Evolutionary conservation across 2,888 invertebrate genomes (phyloP), one percentile per base, ranked within the genome.

Genomic region (Pyralis farinalis): DNA sequence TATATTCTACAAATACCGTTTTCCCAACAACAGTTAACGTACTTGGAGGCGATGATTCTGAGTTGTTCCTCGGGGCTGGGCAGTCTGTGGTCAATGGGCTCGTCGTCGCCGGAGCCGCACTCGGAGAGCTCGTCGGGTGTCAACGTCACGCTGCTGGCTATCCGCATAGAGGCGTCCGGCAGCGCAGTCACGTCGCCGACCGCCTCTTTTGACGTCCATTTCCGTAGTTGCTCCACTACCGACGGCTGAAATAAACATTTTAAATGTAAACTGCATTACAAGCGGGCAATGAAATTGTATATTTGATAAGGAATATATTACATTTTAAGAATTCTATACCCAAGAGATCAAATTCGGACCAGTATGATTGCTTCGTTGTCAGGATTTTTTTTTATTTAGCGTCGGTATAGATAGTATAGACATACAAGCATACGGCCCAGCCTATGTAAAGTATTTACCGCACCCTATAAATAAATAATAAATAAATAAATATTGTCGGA

Each of bases 41-140:
- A 96, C 96, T 94, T 96, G 71, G 94, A 92, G 58, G 95, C 95
- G 71, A 96, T 92, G 59, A 94, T 93, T 78, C 94, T 92, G 53
- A 95, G 91, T 82, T 96, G 96, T 81, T 96, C 96, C 76, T 96
- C 95, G 27, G 96, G 96, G 53, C 96, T 96, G 34, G 96, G 96
- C 64, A 96, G 90, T 74, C 95, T 93, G 84, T 96, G 96, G 85
- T 96, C 95, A 58, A 96, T 92, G 55, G 93, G 94, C 73, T 93
- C 93, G 55, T 90, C 91, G 58, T 92, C 92, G 40, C 92, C 91
- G 1, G 92, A 91, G 8, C 89, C 91, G 46, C 84, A 85, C 49
- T 90, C 87, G 1, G 90, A 91, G 25, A 91, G 84, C 49, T 85
- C 90, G 55, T 85, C 84, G n/a, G 86, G 86, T 7, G 89, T 85